phyloP scores from a whole-genome alignment of 2,113 vertebrate genomes.

The Halcyon senegalensis region DNA sequence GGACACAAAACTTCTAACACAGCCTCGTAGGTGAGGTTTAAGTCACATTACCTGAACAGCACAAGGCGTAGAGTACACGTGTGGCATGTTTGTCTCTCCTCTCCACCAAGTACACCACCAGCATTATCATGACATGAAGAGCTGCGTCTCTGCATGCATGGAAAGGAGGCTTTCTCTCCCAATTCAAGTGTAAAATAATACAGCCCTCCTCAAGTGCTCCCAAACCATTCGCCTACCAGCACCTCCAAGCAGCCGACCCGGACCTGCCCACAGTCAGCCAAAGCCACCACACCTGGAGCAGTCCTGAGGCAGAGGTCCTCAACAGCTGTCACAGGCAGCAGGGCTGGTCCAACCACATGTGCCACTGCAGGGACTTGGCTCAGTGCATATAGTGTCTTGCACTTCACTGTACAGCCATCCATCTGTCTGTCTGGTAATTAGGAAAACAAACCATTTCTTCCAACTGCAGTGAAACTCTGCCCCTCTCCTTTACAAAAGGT shows the following conservation, averaged over 20 bases:
- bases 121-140: accelerated
- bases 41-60: accelerated
- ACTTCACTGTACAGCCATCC: not conserved
- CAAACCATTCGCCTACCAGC: not conserved
- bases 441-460: not conserved
- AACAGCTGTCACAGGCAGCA: not conserved
- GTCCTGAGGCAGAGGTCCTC: not conserved
- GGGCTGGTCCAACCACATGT: accelerated
- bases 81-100: accelerated
- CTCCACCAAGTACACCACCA: not conserved
- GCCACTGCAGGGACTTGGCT: not conserved
- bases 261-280: not conserved
- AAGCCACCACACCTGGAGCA: not conserved
- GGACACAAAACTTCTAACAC: not conserved
- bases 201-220: accelerated
- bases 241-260: not conserved
- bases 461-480: not conserved
- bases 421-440: not conserved
- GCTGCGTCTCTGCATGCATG: accelerated
- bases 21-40: not conserved
- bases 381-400: accelerated
- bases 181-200: not conserved
- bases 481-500: not conserved
- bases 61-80: not conserved
- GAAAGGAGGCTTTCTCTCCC: not conserved